phyloP scores from a whole-genome alignment of 2,797 vertebrate species.

The Mormyrus proboscirostris region DNA sequence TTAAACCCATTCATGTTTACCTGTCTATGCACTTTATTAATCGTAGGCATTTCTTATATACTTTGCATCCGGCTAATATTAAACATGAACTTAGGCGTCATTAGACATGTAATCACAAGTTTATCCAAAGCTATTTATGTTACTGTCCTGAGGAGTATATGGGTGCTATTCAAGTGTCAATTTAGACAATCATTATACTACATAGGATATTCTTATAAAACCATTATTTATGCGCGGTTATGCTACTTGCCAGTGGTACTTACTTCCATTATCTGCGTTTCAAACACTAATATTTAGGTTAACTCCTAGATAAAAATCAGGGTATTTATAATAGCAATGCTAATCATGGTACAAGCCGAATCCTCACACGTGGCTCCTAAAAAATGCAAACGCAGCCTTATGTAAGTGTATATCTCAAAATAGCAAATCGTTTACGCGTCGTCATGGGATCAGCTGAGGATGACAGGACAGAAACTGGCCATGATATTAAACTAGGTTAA shows the following conservation, averaged over 20 bases:
- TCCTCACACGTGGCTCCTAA: background rate
- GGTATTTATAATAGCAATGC: background rate
- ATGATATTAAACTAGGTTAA: background rate
- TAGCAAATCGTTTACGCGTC: slow-evolving; percentile 1
- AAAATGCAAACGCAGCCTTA: slow-evolving; percentile 12
- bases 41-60: background rate
- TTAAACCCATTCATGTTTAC: background rate
- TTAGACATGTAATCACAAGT: background rate
- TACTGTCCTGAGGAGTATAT: background rate
- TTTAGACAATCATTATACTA: background rate
- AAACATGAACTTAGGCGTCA: background rate
- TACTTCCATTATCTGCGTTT: background rate
- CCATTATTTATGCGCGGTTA: background rate
- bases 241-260: background rate
- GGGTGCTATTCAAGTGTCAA: background rate
- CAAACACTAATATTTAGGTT: background rate
- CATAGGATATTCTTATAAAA: background rate
- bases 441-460: slow-evolving; percentile 5
- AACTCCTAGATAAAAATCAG: background rate
- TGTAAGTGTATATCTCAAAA: slow-evolving; percentile 4
- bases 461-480: background rate
- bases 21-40: background rate
- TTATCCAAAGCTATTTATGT: background rate
- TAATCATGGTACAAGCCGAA: background rate
- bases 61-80: background rate